These are phyloP conservation scores for Sula dactylatra DNA, from an alignment of 2,113 vertebrate genomes.

Conservation along the genomic window DNA sequence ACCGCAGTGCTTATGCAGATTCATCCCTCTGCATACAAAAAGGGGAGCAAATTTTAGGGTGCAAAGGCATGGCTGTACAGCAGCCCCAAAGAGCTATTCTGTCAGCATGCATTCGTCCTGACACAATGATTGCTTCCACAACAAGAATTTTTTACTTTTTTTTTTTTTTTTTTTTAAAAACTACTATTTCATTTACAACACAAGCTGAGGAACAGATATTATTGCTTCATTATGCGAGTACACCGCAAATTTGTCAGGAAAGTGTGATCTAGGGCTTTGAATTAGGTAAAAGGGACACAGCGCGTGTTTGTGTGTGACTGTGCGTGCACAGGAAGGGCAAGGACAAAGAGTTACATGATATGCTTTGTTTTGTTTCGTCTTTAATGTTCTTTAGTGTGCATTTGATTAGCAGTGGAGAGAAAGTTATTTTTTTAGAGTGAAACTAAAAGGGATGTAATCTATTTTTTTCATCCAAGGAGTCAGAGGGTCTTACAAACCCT, in stretches of 20 bases:
- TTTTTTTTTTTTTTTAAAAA: background rate
- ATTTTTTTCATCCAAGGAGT: background rate
- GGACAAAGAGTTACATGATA: background rate
- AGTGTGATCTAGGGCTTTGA: background rate
- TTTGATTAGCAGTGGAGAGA: background rate
- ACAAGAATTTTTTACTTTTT: too few species aligned
- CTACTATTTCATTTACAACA: background rate
- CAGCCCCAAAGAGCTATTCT: background rate
- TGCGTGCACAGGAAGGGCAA: background rate
- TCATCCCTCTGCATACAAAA: background rate
- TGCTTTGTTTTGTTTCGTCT: background rate
- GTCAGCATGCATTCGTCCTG: background rate
- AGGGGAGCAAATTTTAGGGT: background rate
- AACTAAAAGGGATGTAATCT: background rate
- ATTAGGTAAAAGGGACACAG: background rate
- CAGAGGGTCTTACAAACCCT: background rate
- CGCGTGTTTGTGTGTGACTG: background rate
- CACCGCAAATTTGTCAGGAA: background rate
- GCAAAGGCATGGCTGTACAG: background rate
- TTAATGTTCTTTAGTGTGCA: background rate
- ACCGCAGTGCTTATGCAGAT: background rate
- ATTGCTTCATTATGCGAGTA: background rate
- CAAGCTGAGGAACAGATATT: background rate
- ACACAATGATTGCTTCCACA: background rate
- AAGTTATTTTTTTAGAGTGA: background rate